Percentiles rank a stretch among this genome's conserved stretches.
phyloP scores from a whole-genome alignment of 1,140 invertebrate genomes.

The Pemphigus obesinymphae region DNA sequence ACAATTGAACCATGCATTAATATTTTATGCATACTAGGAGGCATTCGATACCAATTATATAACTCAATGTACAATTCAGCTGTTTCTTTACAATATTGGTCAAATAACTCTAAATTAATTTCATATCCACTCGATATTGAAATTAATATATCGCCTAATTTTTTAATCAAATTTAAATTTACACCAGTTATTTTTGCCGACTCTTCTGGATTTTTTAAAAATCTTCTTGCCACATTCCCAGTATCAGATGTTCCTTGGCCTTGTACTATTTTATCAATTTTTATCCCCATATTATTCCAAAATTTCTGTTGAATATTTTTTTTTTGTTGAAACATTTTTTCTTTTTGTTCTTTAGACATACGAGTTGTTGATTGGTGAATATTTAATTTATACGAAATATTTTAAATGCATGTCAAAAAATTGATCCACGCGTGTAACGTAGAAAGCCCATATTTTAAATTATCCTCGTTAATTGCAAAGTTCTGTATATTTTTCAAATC shows the following conservation, averaged over 20 bases:
- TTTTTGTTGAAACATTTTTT: not conserved
- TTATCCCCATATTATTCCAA: conserved; percentile 35
- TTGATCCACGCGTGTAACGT: conserved; percentile 50
- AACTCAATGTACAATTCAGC: not conserved
- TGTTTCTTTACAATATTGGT: conserved; percentile 20
- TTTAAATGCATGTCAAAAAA: conserved; percentile 49
- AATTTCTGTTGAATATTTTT: conserved; percentile 34
- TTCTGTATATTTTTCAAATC: conserved; percentile 45
- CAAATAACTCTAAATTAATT: not conserved
- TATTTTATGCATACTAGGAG: conserved; percentile 46
- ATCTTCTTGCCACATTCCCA: conserved; percentile 50
- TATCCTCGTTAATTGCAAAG: conserved; percentile 44
- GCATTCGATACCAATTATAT: conserved; percentile 19
- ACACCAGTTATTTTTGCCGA: conserved; percentile 49
- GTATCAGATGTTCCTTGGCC: conserved; percentile 49
- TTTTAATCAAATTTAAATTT: conserved; percentile 49
- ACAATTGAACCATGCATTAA: conserved; percentile 46
- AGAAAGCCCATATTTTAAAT: conserved; percentile 50
- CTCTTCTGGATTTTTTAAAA: conserved; percentile 48
- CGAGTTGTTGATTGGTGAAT: not conserved
- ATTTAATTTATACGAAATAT: conserved; percentile 48
- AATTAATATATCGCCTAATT: conserved; percentile 49
- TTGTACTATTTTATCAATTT: conserved; percentile 44
- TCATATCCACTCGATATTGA: conserved; percentile 47
- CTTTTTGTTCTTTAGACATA: not conserved